Base-by-base conservation (phyloP, 2,888 invertebrate species). In the Diogma glabrata region DNA sequence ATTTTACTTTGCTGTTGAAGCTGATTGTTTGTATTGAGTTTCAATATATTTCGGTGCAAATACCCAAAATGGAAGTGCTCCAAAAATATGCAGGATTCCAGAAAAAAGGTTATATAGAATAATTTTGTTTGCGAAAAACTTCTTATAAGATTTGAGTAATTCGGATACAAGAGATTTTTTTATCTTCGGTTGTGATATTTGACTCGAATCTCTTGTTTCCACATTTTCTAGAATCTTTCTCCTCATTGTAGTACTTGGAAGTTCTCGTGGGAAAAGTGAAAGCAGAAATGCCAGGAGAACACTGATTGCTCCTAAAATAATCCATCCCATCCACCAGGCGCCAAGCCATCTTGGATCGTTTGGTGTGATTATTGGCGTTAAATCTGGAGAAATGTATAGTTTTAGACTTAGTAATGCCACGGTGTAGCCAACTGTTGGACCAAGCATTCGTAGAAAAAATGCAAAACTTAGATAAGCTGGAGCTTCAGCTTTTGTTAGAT, bases 1-100 rank as follows among this genome's bases (percentile, higher is more conserved):
- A 12, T 26, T 19, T 28, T 24, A 47, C 47, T 47, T 51, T 33
- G 51, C 48, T 14, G 17, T 72, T 1, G 84, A 81, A 0, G 88
- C 84, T 5, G 84, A 82, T 58, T 84, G 81, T 52, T 79, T 75
- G 66, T 84, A 89, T 66, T 87, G 85, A 1, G 83, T 84, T 67
- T 89, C 87, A 55, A 89, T 84, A 61, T 87, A 87, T 64, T 88
- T 88, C 0, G 88, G 86, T 65, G 86, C 76, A 62, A 85, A 88
- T 46, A 86, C 84, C 78, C 84, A 84, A 61, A 82, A 84, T 0
- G 86, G 85, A 70, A 80, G 79, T 61, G 79, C 81, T 1, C 82
- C 82, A 60, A 82, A 72, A 53, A 84, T 75, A 59, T 84, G 85
- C 60, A 84, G 84, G 10, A 85, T 79, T 17, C 82, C 78, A 1